Base-by-base conservation (phyloP, 2,888 invertebrate genomes). In the Tenthredo amoena region DNA sequence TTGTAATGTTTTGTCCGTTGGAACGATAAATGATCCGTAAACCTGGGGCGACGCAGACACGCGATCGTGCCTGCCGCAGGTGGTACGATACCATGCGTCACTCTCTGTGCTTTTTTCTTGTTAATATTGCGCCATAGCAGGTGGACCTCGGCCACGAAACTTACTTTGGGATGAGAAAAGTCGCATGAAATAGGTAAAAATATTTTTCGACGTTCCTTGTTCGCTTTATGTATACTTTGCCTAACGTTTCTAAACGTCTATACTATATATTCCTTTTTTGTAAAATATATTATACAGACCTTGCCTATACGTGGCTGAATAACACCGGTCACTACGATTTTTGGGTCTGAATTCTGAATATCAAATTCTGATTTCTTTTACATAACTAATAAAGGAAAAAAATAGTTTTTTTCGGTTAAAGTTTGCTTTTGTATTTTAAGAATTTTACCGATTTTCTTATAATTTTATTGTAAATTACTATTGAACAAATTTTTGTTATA, bases 1-100 rank as follows among this genome's bases (percentile, higher is more conserved):
- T 77, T 77, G 26, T 50, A 50, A 77, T 18, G 21, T 55, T 77
- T 31, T 77, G 7, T 55, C 26, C 34, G 18, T 18, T 55, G 43
- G 43, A 5, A 12, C 21, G 72, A 74, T 10, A 10, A 50, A 18
- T 26, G 76, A 26, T 74, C 76, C 76, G 18, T 40, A 55, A 62
- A 55, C 31, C 21, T 37, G 62, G 79, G 34, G 79, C 15, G 34
- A 79, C 26, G 12, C 21, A 12, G 37, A 62, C 62, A 81, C 62
- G 81, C 81, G 58, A 81, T 81, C 81, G 81, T 81, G 62, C 37
- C 81, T 62, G 81, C 81, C 62, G 81, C 81, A 62, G 62, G 81
- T 81, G 81, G 58, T 81, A 81, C 81, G 50, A 62, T 77, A 62
- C 21, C 81, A 62, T 43, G 81, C 58, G 62, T 62, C 81, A 81